Evolutionary conservation across 2,888 invertebrate genomes (phyloP).

Genomic region (Eristalinus aeneus): DNA sequence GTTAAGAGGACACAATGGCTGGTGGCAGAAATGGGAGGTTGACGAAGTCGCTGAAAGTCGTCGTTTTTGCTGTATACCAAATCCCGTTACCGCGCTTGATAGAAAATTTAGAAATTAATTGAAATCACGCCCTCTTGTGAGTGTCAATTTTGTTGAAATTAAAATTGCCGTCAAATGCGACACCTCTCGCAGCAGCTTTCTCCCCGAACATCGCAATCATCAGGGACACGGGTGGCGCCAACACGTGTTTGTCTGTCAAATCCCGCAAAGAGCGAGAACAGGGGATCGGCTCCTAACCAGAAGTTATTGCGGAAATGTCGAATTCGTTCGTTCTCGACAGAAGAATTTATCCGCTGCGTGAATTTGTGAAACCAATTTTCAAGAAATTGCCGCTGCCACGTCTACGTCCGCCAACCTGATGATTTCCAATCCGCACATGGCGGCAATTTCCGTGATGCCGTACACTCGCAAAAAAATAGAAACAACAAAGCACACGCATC

Average conservation of each 20-base stretch:
- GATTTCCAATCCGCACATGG: not conserved
- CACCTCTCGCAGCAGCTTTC: not conserved
- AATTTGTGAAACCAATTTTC: not conserved
- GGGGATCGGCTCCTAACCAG: no score
- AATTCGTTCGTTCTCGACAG: not conserved
- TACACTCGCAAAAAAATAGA: not conserved
- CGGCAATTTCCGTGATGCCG: not conserved
- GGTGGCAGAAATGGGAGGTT: not conserved
- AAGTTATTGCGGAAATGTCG: not conserved
- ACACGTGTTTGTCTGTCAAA: not conserved
- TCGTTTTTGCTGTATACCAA: no score
- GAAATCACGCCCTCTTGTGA: not conserved
- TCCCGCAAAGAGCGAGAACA: not conserved
- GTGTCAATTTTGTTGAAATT: not conserved
- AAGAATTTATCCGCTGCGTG: not conserved
- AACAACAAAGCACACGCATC: no score
- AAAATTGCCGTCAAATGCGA: not conserved
- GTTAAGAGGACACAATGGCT: not conserved
- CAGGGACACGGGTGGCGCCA: not conserved
- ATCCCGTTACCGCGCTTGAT: not conserved
- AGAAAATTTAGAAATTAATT: not conserved
- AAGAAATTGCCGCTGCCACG: not conserved
- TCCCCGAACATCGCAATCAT: not conserved
- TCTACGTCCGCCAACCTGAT: not conserved
- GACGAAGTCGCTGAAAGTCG: not conserved